phyloP scores from a whole-genome alignment of 2,113 vertebrate species.

The Elephas maximus region DNA sequence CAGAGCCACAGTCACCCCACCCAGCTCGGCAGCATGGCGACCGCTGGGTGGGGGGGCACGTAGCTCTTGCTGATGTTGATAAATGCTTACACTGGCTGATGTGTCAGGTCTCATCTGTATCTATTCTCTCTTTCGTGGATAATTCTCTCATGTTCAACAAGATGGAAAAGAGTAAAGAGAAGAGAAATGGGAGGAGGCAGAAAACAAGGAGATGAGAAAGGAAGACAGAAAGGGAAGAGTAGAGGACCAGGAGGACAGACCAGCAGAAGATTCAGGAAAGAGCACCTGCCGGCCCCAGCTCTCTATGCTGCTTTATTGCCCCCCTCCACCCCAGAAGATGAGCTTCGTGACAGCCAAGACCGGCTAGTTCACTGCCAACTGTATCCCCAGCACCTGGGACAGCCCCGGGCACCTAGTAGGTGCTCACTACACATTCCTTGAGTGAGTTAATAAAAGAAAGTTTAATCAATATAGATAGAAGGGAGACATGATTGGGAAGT shows the following conservation, averaged over 20 bases:
- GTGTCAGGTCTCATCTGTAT: slow-evolving; percentile 56
- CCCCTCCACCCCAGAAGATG: background rate
- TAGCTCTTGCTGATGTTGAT: background rate
- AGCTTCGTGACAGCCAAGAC: background rate
- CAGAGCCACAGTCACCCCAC: background rate
- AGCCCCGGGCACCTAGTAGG: background rate
- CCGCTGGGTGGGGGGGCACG: background rate
- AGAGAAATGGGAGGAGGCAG: background rate
- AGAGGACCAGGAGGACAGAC: background rate
- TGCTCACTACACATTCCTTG: background rate
- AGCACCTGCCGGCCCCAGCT: background rate
- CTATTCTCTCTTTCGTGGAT: slow-evolving; percentile 2
- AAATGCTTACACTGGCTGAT: slow-evolving; percentile 38
- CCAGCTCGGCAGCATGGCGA: background rate
- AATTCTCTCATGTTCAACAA: slow-evolving; percentile 21
- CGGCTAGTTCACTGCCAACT: background rate
- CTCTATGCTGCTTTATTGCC: background rate
- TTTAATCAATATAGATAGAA: background rate
- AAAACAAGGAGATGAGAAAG: background rate
- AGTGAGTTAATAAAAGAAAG: background rate
- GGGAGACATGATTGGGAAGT: background rate
- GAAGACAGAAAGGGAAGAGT: background rate
- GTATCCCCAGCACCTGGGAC: slow-evolving; percentile 38
- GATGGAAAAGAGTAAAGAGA: background rate
- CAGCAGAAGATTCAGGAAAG: background rate